These are phyloP conservation scores for Xenotilapia flavipinnis DNA, from an alignment of 2,113 vertebrate species.

Conservation along the genomic window DNA sequence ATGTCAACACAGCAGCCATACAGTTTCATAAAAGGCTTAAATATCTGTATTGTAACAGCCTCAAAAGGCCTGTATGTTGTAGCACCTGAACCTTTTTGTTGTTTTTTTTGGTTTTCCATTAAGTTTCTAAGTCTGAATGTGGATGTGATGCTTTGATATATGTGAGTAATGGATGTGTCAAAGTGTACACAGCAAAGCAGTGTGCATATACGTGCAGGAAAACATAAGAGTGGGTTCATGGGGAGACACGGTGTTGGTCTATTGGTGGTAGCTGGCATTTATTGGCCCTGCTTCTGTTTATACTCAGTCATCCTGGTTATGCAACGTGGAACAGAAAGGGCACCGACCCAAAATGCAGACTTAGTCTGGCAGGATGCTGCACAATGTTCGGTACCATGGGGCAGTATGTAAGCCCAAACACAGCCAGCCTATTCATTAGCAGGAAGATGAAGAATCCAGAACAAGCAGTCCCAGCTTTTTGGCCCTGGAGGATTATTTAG, in stretches of 20 bases:
- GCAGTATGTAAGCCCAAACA: conserved; percentile 4
- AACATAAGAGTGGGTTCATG: background rate
- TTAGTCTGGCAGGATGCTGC: conserved; percentile 5
- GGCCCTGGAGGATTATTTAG: conserved; percentile 20
- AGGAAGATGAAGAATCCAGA: conserved; percentile 34
- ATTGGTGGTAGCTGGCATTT: background rate
- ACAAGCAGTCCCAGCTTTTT: conserved; percentile 30
- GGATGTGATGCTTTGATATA: background rate
- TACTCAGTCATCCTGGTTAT: conserved; percentile 28
- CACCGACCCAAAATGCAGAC: conserved; percentile 19
- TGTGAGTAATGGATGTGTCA: background rate
- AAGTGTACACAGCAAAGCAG: background rate
- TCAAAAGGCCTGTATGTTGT: background rate
- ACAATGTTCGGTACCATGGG: conserved; percentile 38
- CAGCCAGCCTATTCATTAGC: conserved; percentile 35
- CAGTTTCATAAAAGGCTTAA: background rate
- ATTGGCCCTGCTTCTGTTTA: conserved; percentile 19
- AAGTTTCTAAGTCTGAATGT: background rate
- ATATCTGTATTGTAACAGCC: background rate
- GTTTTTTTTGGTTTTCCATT: background rate
- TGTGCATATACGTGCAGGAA: background rate
- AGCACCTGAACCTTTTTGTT: background rate
- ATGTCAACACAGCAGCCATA: background rate
- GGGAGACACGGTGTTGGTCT: background rate
- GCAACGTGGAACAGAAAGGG: conserved; percentile 27